These are phyloP conservation scores for Andrena cerasifolii DNA, from an alignment of 1,140 invertebrate genomes.

Conservation along the genomic window DNA sequence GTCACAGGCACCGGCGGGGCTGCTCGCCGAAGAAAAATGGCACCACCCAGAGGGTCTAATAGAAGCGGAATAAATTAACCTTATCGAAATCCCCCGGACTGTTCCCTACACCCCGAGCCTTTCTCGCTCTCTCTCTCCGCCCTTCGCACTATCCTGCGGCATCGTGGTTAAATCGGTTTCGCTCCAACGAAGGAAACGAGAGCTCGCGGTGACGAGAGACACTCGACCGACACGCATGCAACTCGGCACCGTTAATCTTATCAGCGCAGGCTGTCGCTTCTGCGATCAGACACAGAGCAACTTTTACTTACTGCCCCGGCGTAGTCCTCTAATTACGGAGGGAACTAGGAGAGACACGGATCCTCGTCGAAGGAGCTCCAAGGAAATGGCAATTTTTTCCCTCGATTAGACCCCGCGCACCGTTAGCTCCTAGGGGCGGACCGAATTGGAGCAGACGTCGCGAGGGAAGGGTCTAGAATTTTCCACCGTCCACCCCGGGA, in stretches of 20 bases:
- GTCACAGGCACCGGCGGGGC: no score
- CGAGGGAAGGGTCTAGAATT: background rate
- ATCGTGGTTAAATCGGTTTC: background rate
- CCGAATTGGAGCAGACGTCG: background rate
- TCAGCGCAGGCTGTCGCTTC: background rate
- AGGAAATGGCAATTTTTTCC: background rate
- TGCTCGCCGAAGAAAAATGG: slow-evolving; percentile 40
- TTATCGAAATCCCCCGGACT: slow-evolving; percentile 28
- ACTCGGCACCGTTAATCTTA: slow-evolving; percentile 27
- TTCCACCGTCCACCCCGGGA: background rate
- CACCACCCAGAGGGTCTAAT: slow-evolving; percentile 2
- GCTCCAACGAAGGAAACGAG: background rate
- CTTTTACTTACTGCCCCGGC: background rate
- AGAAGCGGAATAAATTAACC: slow-evolving; percentile 51
- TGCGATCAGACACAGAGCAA: background rate
- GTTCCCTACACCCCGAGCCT: background rate
- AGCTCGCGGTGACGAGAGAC: background rate
- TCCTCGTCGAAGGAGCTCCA: background rate
- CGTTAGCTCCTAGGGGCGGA: background rate
- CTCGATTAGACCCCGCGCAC: background rate
- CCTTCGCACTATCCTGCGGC: no score
- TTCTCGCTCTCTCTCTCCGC: background rate
- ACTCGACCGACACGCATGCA: background rate
- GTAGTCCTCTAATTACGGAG: background rate
- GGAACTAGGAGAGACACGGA: background rate